These are phyloP conservation scores for Pardalotus punctatus DNA, from an alignment of 2,113 vertebrate genomes.

Conservation along the genomic window DNA sequence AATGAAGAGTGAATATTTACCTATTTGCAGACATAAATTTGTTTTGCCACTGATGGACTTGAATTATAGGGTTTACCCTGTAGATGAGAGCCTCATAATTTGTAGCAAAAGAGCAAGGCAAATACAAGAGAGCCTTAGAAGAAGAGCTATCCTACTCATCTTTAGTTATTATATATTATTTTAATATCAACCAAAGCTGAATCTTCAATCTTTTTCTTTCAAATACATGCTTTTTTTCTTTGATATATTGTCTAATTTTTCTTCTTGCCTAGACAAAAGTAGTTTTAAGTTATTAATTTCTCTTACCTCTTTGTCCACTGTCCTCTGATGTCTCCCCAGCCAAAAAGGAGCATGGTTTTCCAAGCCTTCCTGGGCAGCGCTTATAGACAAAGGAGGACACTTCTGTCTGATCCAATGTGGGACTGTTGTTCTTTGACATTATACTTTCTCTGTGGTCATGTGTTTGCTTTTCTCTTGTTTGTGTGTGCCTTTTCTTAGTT, in stretches of 20 bases:
- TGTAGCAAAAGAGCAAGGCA: neutral
- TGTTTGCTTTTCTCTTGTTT: neutral
- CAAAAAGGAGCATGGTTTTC: neutral
- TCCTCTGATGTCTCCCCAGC: rapidly evolving
- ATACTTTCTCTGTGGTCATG: neutral
- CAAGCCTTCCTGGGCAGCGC: neutral
- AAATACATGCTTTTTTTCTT: neutral
- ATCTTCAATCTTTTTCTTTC: neutral
- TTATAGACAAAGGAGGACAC: neutral
- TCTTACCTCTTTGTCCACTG: neutral
- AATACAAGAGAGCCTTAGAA: neutral
- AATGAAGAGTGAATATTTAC: neutral
- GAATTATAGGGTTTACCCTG: neutral
- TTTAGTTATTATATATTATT: neutral
- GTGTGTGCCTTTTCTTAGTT: neutral
- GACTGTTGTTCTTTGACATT: neutral
- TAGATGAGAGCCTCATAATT: neutral
- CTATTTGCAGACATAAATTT: neutral
- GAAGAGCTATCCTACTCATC: neutral
- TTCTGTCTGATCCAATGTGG: neutral
- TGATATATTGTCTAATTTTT: neutral
- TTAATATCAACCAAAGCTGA: neutral
- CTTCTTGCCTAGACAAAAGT: neutral
- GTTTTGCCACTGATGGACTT: neutral
- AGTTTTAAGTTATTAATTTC: neutral